A percentile compares a stretch with the other conserved stretches of the same genome.
Conservation (phyloP, 2,113 vertebrate genomes). For the Corythoichthys haematopterus region DNA sequence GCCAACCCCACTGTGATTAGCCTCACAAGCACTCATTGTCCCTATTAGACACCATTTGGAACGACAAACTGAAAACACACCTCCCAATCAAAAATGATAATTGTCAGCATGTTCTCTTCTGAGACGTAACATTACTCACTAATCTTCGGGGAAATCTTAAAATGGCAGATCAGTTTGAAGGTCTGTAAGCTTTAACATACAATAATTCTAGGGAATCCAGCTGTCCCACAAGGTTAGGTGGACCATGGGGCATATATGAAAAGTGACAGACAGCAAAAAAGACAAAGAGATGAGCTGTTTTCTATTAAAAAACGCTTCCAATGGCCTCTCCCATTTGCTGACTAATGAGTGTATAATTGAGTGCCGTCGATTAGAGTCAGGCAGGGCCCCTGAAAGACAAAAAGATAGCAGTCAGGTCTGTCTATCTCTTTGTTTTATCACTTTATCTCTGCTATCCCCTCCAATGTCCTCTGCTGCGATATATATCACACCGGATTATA, state of each 20-base stretch:
- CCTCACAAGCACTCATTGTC: neutral
- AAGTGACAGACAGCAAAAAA: slow-evolving; percentile 24
- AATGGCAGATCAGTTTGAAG: neutral
- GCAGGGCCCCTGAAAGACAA: slow-evolving; percentile 58
- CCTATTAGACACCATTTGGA: neutral
- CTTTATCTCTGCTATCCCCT: slow-evolving; percentile 60
- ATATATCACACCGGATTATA: slow-evolving; percentile 64
- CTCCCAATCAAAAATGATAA: neutral
- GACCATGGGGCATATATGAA: slow-evolving; percentile 5
- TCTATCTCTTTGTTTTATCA: slow-evolving; percentile 57
- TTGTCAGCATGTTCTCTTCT: neutral
- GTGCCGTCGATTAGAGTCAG: slow-evolving; percentile 54
- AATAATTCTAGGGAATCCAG: neutral
- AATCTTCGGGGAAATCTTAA: neutral
- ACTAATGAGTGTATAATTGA: slow-evolving; percentile 64
- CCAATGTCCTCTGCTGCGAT: slow-evolving; percentile 59
- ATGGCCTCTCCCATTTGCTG: slow-evolving; percentile 52
- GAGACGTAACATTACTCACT: neutral
- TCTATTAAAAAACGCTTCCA: slow-evolving; percentile 24
- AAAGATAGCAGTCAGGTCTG: slow-evolving; percentile 72
- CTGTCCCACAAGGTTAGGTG: neutral
- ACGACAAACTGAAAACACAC: neutral
- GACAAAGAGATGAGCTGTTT: slow-evolving; percentile 23
- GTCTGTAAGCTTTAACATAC: neutral
- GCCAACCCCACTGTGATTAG: neutral